These are phyloP conservation scores for Cryptophagus acutangulus DNA, from an alignment of 2,888 invertebrate species.

Conservation along the genomic window DNA sequence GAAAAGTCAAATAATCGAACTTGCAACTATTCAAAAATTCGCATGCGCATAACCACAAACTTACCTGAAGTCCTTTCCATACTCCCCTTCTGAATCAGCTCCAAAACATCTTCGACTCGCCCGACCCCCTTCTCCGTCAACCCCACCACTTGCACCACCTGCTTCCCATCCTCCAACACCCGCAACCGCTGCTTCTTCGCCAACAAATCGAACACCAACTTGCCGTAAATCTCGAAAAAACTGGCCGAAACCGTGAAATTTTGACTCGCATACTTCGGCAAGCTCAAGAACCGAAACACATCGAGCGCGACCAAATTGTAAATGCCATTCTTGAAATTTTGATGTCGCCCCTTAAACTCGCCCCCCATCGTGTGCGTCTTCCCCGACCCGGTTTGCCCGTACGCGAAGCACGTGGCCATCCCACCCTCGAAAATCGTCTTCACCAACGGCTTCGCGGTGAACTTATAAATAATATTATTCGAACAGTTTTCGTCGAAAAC, in stretches of 20 bases:
- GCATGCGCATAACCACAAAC: too few relatives aligned
- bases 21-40: too few relatives aligned
- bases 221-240: slow-evolving; percentile 99
- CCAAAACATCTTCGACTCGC: slow-evolving; percentile 83
- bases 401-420: slow-evolving; percentile 99
- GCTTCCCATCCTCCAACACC: slow-evolving; percentile 95
- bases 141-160: slow-evolving; percentile 96
- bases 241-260: slow-evolving; percentile 88
- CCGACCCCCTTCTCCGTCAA: slow-evolving; percentile 80
- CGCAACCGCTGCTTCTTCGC: slow-evolving; percentile 91
- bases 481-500: slow-evolving; percentile 93
- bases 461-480: slow-evolving; percentile 96
- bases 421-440: slow-evolving; percentile 98
- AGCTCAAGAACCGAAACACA: slow-evolving; percentile 62
- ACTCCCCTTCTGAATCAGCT: slow-evolving; percentile 86
- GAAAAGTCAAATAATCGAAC: too few relatives aligned
- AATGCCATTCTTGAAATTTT: slow-evolving; percentile 91
- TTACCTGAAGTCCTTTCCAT: slow-evolving; percentile 84
- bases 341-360: slow-evolving; percentile 67
- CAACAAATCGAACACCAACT: slow-evolving; percentile 83
- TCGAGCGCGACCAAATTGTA: slow-evolving; percentile 97
- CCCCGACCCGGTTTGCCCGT: slow-evolving; percentile 97
- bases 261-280: slow-evolving; percentile 73
- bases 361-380: slow-evolving; percentile 99
- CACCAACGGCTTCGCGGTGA: slow-evolving; percentile 96